Base-by-base conservation (phyloP, 2,113 vertebrate genomes). In the Upupa epops region DNA sequence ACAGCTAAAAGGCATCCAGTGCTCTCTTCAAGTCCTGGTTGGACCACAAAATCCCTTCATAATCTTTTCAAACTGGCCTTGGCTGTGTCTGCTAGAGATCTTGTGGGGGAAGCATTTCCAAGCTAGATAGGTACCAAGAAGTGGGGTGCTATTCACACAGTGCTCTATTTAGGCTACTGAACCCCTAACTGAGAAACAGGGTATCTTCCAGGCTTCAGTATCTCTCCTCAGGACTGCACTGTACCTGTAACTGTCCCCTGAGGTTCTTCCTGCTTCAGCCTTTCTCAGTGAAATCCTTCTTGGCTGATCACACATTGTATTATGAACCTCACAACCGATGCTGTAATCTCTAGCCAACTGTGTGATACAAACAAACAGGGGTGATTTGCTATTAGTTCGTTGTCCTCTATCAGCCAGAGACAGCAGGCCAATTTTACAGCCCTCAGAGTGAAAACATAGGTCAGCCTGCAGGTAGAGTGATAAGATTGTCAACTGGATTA, bases 391-490 rank as follows among this genome's bases (percentile, higher is more conserved):
- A 56, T 93, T 93, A 86, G 83, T 93, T 92, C 45, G 65, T 86
- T 90, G 86, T 81, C 71, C 40, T 93, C 58, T 84, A 74, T 90
- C 80, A 86, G 72, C 59, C 20, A 91, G 83, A 83, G 79, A 54
- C 42, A 74, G 83, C 58, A 88, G 90, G 72, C 10, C 94, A 90
- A 91, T 95, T 95, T 95, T 94, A 86, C 76, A 95, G 60, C 49
- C 61, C 90, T 95, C 60, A 60, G 58, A 90, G 52, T 58, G 83
- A 88, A 94, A 85, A 82, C 64, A 83, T 18, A 92, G 48, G 2
- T 86, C 83, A 89, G 56, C 79, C 79, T 92, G 75, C 1, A 3
- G 85, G 42, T 72, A 88, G 83, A 93, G 77, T 88, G 75, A 86
- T 83, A 91, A 93, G 79, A 86, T 55, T 64, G 45, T 64, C 71